Evolutionary conservation across 1,140 invertebrate species (phyloP).

Genomic region (Ceratina japonica): DNA sequence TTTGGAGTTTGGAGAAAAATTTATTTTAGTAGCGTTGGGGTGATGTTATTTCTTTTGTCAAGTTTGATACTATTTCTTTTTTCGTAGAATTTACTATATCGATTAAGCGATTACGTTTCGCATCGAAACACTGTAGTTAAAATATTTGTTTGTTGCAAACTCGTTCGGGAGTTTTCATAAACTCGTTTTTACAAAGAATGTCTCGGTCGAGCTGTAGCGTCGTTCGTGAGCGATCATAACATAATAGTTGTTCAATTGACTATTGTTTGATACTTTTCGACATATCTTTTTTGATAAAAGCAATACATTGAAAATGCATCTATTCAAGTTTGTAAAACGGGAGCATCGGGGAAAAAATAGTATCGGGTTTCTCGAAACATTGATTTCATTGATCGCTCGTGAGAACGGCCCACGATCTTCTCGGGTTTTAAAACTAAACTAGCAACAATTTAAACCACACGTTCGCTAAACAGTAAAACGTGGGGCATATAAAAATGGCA

Average conservation of each 20-base stretch:
- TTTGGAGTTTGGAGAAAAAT: not conserved
- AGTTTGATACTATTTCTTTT: constrained; percentile 7
- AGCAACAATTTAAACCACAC: constrained; percentile 13
- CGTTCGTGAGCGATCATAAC: constrained; percentile 59
- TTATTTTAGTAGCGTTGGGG: not conserved
- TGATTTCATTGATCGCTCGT: constrained; percentile 61
- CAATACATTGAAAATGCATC: constrained; percentile 1
- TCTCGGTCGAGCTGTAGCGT: constrained; percentile 43
- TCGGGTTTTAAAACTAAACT: constrained; percentile 36
- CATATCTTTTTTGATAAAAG: constrained; percentile 28
- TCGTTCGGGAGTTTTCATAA: not conserved
- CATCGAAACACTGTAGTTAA: not conserved
- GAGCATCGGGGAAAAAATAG: constrained; percentile 32
- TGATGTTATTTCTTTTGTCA: not conserved
- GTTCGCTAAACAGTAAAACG: constrained; percentile 5
- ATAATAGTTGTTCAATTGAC: not conserved
- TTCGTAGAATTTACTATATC: not conserved
- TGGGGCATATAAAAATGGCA: constrained; percentile 18
- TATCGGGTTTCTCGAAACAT: constrained; percentile 16
- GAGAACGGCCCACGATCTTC: constrained; percentile 51
- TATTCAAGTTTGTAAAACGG: constrained; percentile 35
- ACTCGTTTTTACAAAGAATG: constrained; percentile 43
- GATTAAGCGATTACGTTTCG: not conserved
- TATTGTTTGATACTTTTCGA: constrained; percentile 9
- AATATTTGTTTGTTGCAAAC: not conserved